Conservation (phyloP, 1,140 invertebrate genomes). For the Eumeta japonica region DNA sequence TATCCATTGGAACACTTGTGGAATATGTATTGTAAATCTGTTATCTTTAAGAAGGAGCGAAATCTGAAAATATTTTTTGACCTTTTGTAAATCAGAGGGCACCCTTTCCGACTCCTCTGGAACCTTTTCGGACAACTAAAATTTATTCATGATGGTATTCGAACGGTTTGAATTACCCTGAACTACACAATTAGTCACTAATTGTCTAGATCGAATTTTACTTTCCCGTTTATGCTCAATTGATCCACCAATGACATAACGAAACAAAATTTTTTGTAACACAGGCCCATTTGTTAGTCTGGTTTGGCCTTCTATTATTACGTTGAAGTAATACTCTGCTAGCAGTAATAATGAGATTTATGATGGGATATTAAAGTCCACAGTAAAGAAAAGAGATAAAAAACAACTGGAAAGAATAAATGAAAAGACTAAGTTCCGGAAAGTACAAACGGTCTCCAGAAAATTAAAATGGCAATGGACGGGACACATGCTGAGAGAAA, state of each 20-base stretch:
- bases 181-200: constrained; percentile 6
- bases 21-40: constrained; percentile 8
- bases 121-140: constrained; percentile 8
- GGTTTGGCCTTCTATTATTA: neutral
- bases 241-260: constrained; percentile 12
- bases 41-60: constrained; percentile 8
- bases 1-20: neutral
- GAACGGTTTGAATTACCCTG: neutral
- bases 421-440: no score
- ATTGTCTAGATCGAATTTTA: constrained; percentile 2
- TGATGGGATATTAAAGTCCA: constrained; percentile 1
- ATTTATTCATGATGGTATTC: constrained; percentile 2
- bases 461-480: no score
- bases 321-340: neutral
- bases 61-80: no score
- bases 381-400: no score
- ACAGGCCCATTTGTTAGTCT: neutral
- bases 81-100: constrained; percentile 6
- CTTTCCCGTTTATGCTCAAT: neutral
- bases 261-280: constrained; percentile 5
- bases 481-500: no score
- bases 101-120: constrained; percentile 1
- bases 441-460: no score
- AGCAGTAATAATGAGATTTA: neutral
- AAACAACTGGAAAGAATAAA: no score